These are phyloP conservation scores for Drosophila algonquin DNA, from an alignment of 2,888 invertebrate species.

Conservation along the genomic window DNA sequence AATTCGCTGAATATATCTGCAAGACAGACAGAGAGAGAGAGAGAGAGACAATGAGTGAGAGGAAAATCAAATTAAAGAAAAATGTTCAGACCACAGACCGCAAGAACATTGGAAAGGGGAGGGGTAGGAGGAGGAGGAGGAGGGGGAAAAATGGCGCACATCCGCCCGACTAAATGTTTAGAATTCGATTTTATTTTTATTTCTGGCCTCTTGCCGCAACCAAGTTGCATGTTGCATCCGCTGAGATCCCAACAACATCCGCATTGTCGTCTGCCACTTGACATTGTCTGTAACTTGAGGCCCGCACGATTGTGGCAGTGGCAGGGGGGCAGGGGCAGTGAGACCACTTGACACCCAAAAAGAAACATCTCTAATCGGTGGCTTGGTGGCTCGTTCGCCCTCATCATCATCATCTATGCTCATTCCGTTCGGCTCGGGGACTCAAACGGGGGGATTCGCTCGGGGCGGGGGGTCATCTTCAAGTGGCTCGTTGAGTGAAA, in stretches of 20 bases:
- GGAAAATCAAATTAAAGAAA: conserved; percentile 30
- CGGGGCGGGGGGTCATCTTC: conserved; percentile 38
- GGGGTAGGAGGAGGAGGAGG: too few species aligned
- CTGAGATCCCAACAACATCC: conserved; percentile 70
- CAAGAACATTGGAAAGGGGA: background rate
- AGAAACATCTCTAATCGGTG: conserved; percentile 37
- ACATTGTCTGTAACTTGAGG: conserved; percentile 52
- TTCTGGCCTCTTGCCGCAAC: conserved; percentile 45
- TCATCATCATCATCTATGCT: background rate
- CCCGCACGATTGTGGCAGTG: conserved; percentile 40
- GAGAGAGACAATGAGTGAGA: background rate
- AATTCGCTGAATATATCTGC: conserved; percentile 95
- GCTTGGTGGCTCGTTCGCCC: conserved; percentile 12
- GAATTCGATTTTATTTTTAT: conserved; percentile 49
- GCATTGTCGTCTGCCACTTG: conserved; percentile 65
- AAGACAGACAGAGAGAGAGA: conserved; percentile 74
- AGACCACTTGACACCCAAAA: conserved; percentile 54
- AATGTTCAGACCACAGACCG: conserved; percentile 23
- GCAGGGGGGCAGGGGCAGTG: too few species aligned
- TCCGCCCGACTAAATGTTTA: conserved; percentile 58
- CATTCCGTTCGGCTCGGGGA: too few species aligned
- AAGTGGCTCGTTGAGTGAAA: conserved; percentile 67
- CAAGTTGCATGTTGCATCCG: conserved; percentile 53
- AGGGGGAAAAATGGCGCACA: conserved; percentile 44
- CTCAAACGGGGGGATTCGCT: background rate